Conservation (phyloP, 2,888 invertebrate species). For the Xylophagus ater region DNA sequence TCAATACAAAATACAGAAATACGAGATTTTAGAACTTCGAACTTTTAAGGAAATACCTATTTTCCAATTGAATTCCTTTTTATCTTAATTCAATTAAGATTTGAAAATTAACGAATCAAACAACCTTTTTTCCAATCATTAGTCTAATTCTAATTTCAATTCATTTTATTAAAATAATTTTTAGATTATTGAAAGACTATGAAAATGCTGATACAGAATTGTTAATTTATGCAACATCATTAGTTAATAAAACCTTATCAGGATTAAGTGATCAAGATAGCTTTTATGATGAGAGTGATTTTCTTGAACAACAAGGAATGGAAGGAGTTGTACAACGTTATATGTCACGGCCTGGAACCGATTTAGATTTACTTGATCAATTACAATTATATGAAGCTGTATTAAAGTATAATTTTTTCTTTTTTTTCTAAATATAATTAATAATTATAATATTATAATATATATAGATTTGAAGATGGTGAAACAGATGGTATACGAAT, state of each 20-base stretch:
- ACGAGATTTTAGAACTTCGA: too few species aligned
- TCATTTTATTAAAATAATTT: too few species aligned
- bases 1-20: too few species aligned
- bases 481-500: constrained; percentile 43
- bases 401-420: constrained; percentile 48
- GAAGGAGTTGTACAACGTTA: constrained; percentile 77
- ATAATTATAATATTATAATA: background rate
- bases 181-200: constrained; percentile 81
- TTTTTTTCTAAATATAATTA: constrained; percentile 1
- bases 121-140: background rate
- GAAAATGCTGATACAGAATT: constrained; percentile 95
- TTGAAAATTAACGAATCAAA: background rate
- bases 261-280: constrained; percentile 91
- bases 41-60: too few species aligned
- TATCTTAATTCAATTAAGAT: constrained; percentile 11
- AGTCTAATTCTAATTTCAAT: too few species aligned
- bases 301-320: constrained; percentile 88
- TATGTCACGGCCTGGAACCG: constrained; percentile 85
- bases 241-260: constrained; percentile 90
- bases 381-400: constrained; percentile 93
- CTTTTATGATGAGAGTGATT: constrained; percentile 95
- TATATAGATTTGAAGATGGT: constrained; percentile 43
- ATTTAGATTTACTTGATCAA: constrained; percentile 84
- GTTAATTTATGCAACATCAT: constrained; percentile 88
- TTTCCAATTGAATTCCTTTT: too few species aligned